Conservation (phyloP, 1,140 invertebrate genomes). For the Euwallacea similis region DNA sequence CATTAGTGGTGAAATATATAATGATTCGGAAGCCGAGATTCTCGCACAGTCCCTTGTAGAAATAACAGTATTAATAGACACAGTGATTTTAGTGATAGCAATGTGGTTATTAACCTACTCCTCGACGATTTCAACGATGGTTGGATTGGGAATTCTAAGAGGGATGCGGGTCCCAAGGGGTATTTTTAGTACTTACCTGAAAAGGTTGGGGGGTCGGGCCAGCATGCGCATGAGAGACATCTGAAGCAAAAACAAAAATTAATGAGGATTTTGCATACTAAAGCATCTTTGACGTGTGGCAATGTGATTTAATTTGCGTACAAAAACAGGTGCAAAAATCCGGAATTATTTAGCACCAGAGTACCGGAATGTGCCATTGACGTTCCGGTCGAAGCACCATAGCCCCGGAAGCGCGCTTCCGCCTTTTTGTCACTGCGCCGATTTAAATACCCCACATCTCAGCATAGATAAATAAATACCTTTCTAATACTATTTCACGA, state of each 20-base stretch:
- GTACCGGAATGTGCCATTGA: slow-evolving; percentile 15
- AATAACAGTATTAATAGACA: too few relatives aligned
- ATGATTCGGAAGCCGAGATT: too few relatives aligned
- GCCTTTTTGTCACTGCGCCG: slow-evolving; percentile 1
- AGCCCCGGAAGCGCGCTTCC: slow-evolving; percentile 6
- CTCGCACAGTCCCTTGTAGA: too few relatives aligned
- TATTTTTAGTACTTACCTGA: slow-evolving; percentile 32
- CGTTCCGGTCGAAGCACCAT: slow-evolving; percentile 4
- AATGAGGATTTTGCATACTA: background rate
- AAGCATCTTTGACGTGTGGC: background rate
- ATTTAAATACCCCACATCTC: background rate
- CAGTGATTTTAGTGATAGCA: background rate
- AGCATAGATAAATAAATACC: too few relatives aligned
- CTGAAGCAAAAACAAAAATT: slow-evolving; percentile 14
- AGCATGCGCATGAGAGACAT: slow-evolving; percentile 30
- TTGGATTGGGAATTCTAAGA: background rate
- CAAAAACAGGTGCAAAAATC: background rate
- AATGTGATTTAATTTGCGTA: background rate
- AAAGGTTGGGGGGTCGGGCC: background rate
- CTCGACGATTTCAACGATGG: slow-evolving; percentile 38
- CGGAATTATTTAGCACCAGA: background rate
- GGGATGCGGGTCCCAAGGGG: background rate
- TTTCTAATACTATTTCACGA: too few relatives aligned
- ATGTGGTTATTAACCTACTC: slow-evolving; percentile 35
- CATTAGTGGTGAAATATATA: too few relatives aligned